Evolutionary conservation across 2,888 invertebrate genomes (phyloP), one percentile per base, ranked within the genome.

Genomic region (Mythimna vitellina): DNA sequence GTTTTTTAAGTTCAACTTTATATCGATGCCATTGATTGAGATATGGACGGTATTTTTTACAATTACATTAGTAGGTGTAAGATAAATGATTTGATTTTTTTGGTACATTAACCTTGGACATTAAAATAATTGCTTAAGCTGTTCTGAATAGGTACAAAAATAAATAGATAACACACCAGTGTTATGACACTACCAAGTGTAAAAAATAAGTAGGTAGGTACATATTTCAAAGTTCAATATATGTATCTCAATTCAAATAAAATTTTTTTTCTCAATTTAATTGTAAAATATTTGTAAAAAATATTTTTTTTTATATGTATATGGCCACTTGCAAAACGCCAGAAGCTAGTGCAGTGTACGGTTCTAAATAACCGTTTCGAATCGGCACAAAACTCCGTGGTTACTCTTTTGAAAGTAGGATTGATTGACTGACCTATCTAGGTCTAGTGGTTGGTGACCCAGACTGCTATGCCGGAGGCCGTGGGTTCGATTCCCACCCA

Each of bases 1-100:
- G 82, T 83, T 80, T 84, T 87, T 86, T 81, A 62, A 57, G 70
- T 65, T 74, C 54, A 53, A 72, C 51, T 83, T 81, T 69, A 60
- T 51, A 76, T 77, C 69, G 75, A 72, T 65, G 65, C 29, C 58
- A 73, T 80, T 67, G 79, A 80, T 84, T 80, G 74, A 84, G 74
- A 71, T 65, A 64, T 75, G 73, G 62, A 56, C 22, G 49, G 14
- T 53, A 46, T 71, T 73, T 70, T 76, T 72, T 82, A 81, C 20
- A 53, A 63, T 3, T 20, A 38, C 54, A 20, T 32, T 57, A 49
- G 51, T 75, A 62, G 63, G 61, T 60, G 22, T 56, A 65, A 12
- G 60, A 57, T 69, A 65, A 67, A 76, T 66, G 22, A 54, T 62
- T 63, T 62, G 20, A 46, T 62, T 46, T 32, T 38, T 65, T 57